Evolutionary conservation across 2,797 vertebrate genomes (phyloP).

Genomic region (Cirrhinus molitorella): DNA sequence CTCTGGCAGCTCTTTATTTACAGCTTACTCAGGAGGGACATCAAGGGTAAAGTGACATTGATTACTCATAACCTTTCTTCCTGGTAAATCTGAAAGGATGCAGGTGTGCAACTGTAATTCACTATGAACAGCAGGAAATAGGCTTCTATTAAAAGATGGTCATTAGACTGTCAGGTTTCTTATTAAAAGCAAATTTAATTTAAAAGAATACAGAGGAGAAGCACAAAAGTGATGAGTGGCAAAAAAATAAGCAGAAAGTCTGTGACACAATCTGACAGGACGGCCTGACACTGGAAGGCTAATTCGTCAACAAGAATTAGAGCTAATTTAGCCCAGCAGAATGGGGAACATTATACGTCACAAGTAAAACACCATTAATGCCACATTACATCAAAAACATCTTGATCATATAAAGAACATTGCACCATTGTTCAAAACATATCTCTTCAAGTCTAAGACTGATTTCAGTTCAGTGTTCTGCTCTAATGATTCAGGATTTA

Average conservation of each 20-base stretch:
- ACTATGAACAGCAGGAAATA: neutral
- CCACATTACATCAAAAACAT: neutral
- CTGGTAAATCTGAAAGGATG: constrained; percentile 19
- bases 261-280: constrained; percentile 25
- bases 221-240: neutral
- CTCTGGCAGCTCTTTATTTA: neutral
- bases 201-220: neutral
- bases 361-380: neutral
- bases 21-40: neutral
- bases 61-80: neutral
- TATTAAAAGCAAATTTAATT: constrained; percentile 18
- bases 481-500: neutral
- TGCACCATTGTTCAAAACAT: neutral
- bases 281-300: constrained; percentile 17
- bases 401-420: neutral
- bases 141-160: constrained; percentile 11
- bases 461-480: constrained; percentile 2
- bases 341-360: neutral
- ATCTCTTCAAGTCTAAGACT: neutral
- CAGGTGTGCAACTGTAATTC: constrained; percentile 6
- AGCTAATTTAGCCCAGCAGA: constrained; percentile 12
- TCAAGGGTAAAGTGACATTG: neutral
- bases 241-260: neutral
- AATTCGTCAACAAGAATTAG: neutral
- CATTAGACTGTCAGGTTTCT: neutral